Evolutionary conservation across 2,888 invertebrate genomes (phyloP).

Genomic region (Ennomos fuscantarius): DNA sequence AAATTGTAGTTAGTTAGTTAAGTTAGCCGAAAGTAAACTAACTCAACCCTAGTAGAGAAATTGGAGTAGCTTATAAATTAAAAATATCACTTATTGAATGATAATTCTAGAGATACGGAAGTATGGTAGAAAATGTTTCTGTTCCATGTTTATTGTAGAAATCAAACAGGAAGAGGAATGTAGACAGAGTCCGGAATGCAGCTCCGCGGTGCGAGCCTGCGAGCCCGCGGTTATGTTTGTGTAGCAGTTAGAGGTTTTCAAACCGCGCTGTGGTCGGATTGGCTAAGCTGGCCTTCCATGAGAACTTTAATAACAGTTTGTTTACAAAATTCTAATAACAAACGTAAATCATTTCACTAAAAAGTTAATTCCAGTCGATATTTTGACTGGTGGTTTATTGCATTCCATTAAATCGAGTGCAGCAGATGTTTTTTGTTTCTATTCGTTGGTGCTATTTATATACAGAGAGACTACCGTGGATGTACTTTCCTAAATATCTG

Average conservation of each 20-base stretch:
- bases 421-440: conserved; percentile 40
- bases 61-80: no score
- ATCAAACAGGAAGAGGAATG: conserved; percentile 70
- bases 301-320: conserved; percentile 35
- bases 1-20: no score
- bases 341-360: conserved; percentile 32
- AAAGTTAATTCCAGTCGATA: conserved; percentile 30
- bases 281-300: conserved; percentile 31
- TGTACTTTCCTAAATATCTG: conserved; percentile 25
- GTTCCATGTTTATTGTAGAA: conserved; percentile 60
- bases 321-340: conserved; percentile 30
- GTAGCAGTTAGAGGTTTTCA: conserved; percentile 72
- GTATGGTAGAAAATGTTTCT: conserved; percentile 35
- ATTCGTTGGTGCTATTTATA: conserved; percentile 32
- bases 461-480: conserved; percentile 31
- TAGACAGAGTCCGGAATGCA: conserved; percentile 67
- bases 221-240: conserved; percentile 60
- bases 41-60: no score
- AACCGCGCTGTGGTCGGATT: conserved; percentile 58
- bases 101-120: no score
- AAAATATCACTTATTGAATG: no score
- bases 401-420: conserved; percentile 40
- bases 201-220: conserved; percentile 55
- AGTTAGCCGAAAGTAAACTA: conserved; percentile 13
- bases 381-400: conserved; percentile 39